Evolutionary conservation across 2,888 invertebrate genomes (phyloP).

Genomic region (Stramonita haemastoma): DNA sequence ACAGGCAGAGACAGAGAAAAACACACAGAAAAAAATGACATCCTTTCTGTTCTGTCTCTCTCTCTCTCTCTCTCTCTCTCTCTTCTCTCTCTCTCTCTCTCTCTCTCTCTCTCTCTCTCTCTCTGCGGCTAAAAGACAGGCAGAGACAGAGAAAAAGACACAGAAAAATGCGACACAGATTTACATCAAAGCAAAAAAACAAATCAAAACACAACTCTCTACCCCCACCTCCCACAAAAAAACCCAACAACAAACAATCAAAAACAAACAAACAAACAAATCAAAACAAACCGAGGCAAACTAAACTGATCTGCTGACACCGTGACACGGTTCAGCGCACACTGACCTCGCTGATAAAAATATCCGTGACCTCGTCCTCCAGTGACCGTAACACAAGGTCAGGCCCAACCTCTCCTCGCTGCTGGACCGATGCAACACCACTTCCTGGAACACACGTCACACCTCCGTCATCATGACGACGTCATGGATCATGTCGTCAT

Average conservation of each 20-base stretch:
- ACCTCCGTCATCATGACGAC: not conserved
- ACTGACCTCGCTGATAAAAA: constrained; percentile 83
- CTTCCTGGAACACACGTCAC: constrained; percentile 80
- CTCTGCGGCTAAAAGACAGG: too few relatives aligned
- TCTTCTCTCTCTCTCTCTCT: too few relatives aligned
- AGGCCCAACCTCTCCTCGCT: constrained; percentile 83
- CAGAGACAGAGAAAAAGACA: not conserved
- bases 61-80: too few relatives aligned
- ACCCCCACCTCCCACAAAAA: too few relatives aligned
- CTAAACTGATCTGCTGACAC: not conserved
- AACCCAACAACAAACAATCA: not conserved
- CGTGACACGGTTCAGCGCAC: not conserved
- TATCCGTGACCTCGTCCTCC: constrained; percentile 82
- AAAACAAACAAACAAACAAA: not conserved
- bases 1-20: not conserved
- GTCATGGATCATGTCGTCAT: too few relatives aligned
- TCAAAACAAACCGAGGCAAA: not conserved
- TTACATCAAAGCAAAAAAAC: too few relatives aligned
- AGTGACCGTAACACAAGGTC: constrained; percentile 84
- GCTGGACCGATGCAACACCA: constrained; percentile 81
- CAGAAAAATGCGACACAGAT: too few relatives aligned
- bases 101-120: too few relatives aligned
- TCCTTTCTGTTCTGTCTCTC: too few relatives aligned
- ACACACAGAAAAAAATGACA: not conserved
- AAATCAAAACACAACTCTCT: too few relatives aligned